phyloP scores from a whole-genome alignment of 2,113 vertebrate species.

The Eubucco bourcierii region DNA sequence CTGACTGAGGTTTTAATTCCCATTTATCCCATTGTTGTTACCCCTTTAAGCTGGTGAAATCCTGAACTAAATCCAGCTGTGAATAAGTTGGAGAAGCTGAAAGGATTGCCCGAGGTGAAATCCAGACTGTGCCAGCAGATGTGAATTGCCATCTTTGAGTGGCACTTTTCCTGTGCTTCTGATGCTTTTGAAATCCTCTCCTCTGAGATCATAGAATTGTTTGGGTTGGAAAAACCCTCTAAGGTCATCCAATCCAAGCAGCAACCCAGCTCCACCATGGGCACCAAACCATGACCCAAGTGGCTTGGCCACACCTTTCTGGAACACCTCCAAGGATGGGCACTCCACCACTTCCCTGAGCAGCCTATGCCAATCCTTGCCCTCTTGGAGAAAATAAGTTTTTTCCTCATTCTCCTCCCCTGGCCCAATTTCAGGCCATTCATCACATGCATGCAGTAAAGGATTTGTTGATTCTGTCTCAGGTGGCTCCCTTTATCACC shows the following conservation, averaged over 20 bases:
- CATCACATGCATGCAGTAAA: not conserved
- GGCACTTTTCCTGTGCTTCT: not conserved
- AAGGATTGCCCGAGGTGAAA: not conserved
- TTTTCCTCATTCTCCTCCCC: no score
- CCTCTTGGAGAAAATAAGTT: no score
- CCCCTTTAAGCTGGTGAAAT: not conserved
- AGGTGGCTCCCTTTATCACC: not conserved
- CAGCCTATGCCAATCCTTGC: no score
- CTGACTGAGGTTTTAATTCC: not conserved
- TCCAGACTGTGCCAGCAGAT: not conserved
- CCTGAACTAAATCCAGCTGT: not conserved
- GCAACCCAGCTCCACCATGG: no score
- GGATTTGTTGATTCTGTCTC: not conserved
- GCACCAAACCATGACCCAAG: no score
- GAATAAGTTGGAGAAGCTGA: not conserved
- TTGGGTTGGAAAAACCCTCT: no score
- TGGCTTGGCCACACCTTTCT: no score
- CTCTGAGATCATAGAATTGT: not conserved
- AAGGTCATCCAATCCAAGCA: no score
- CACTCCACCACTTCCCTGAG: no score
- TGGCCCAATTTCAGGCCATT: no score
- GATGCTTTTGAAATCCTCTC: not conserved
- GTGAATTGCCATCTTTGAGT: not conserved
- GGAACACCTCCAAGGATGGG: no score
- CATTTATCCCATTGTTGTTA: not conserved